These are phyloP conservation scores for Dermatemys mawii DNA, from an alignment of 2,113 vertebrate species.

Conservation along the genomic window DNA sequence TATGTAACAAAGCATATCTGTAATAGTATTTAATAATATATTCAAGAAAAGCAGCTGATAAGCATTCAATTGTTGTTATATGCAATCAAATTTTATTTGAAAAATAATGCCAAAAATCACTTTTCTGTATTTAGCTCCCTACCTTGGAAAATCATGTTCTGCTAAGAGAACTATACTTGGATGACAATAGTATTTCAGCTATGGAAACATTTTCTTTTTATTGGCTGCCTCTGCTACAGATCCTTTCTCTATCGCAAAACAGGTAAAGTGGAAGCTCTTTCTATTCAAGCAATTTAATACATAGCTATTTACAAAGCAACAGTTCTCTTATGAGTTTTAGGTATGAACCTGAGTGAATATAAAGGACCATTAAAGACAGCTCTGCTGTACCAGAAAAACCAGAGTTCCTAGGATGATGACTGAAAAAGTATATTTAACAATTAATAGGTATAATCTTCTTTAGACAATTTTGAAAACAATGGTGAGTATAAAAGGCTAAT, in stretches of 20 bases:
- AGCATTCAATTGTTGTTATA: conserved; percentile 20
- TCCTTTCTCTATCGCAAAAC: conserved; percentile 86
- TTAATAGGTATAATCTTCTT: background rate
- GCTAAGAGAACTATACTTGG: conserved; percentile 87
- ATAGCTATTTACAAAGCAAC: background rate
- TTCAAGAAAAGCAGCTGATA: conserved; percentile 41
- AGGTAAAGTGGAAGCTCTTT: conserved; percentile 78
- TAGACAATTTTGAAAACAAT: background rate
- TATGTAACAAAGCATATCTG: background rate
- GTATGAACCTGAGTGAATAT: background rate
- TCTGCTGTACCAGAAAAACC: background rate
- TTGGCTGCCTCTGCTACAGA: conserved; percentile 91
- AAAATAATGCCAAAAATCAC: conserved; percentile 1
- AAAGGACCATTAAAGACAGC: background rate
- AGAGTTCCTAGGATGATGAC: background rate
- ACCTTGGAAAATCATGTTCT: conserved; percentile 90
- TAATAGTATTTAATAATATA: conserved; percentile 7
- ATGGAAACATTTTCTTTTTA: conserved; percentile 77
- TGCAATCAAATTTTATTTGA: conserved; percentile 26
- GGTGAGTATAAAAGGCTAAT: background rate
- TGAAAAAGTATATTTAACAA: background rate
- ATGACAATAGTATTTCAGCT: conserved; percentile 90
- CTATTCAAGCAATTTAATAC: background rate
- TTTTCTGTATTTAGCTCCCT: conserved; percentile 81
- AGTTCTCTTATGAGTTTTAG: background rate